A percentile compares a stretch with the other conserved stretches of the same genome.
Conservation (phyloP, 2,888 invertebrate genomes). For the Argyresthia goedartella region DNA sequence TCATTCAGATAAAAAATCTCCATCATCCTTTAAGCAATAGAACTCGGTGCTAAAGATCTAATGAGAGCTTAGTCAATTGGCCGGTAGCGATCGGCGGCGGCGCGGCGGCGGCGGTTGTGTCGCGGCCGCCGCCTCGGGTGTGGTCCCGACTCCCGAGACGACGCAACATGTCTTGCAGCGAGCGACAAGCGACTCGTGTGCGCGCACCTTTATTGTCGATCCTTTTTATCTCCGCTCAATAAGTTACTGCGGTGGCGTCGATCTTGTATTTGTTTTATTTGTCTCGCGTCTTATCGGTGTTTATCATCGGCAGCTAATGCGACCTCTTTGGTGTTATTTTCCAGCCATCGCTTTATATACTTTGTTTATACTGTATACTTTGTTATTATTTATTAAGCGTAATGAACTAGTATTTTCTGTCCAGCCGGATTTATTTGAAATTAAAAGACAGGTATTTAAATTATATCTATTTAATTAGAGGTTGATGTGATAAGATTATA, state of each 20-base stretch:
- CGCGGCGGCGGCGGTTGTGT: background rate
- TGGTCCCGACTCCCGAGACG: no score
- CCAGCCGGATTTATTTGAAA: no score
- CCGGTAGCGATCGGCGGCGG: background rate
- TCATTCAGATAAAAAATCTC: no score
- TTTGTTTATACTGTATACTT: no score
- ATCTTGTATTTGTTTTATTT: slow-evolving; percentile 27
- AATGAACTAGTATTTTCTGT: no score
- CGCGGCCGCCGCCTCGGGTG: background rate
- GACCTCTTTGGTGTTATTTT: slow-evolving; percentile 14
- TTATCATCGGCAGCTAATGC: slow-evolving; percentile 17
- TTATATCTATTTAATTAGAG: no score
- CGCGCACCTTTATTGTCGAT: slow-evolving; percentile 1
- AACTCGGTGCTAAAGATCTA: no score
- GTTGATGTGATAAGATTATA: no score
- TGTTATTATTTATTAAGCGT: no score
- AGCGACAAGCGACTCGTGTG: background rate
- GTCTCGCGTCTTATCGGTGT: slow-evolving; percentile 17
- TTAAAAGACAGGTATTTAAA: no score
- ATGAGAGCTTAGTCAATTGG: background rate
- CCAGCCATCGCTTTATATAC: slow-evolving; percentile 1
- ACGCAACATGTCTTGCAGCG: background rate
- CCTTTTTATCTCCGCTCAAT: slow-evolving; percentile 21
- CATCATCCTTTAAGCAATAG: no score
- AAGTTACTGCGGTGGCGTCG: slow-evolving; percentile 16